Conservation (phyloP, 2,113 vertebrate species). For the Oncorhynchus tshawytscha region DNA sequence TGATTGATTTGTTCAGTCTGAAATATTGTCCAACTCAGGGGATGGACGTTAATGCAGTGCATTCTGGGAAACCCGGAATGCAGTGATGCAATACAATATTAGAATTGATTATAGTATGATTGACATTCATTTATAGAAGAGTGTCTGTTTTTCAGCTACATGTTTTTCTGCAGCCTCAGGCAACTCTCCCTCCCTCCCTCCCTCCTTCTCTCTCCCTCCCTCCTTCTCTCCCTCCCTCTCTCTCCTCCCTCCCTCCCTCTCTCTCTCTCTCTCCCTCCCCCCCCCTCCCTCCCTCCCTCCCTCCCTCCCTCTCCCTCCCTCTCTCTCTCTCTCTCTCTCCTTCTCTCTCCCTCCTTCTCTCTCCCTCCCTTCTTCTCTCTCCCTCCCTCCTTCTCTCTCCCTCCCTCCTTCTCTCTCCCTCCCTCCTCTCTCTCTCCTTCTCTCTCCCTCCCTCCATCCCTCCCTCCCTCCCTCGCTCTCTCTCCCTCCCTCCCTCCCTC, state of each 20-base stretch:
- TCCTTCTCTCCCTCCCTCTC: accelerated
- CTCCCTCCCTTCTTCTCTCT: not conserved
- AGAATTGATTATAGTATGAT: slow-evolving; percentile 19
- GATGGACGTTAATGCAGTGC: too few species aligned
- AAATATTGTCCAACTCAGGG: too few species aligned
- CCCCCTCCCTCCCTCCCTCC: too few species aligned
- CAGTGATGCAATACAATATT: slow-evolving; percentile 39
- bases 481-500: not conserved
- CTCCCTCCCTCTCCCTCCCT: not conserved
- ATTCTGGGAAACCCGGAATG: slow-evolving; percentile 3
- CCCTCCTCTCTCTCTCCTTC: not conserved
- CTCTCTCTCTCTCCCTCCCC: accelerated
- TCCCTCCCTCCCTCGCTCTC: not conserved
- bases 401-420: not conserved
- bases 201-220: not conserved
- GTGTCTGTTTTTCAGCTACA: not conserved
- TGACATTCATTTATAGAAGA: slow-evolving; percentile 49
- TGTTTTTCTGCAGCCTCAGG: not conserved
- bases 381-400: not conserved
- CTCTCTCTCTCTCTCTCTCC: not conserved
- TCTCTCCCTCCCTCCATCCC: accelerated
- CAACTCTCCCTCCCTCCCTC: not conserved
- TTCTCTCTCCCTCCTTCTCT: not conserved
- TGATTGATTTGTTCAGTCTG: too few species aligned
- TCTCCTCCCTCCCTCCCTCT: not conserved